phyloP scores from a whole-genome alignment of 2,113 vertebrate species.

The Montifringilla adamsi region DNA sequence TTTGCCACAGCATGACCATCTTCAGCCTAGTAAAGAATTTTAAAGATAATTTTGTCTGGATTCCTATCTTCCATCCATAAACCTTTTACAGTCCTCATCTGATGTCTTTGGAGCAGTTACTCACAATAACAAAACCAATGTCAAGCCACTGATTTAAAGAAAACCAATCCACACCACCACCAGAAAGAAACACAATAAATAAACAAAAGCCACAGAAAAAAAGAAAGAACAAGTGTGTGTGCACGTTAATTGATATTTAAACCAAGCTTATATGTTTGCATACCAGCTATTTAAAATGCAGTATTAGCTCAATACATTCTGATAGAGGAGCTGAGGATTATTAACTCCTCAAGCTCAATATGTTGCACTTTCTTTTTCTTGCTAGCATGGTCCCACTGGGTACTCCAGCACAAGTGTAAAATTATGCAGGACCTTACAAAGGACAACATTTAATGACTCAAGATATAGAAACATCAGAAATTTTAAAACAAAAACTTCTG shows the following conservation, averaged over 20 bases:
- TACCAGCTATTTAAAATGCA: not conserved
- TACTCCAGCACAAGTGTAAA: not conserved
- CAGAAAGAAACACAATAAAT: not conserved
- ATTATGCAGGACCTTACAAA: not conserved
- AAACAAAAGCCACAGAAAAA: not conserved
- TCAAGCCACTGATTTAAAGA: not conserved
- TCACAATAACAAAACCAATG: not conserved
- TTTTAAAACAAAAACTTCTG: not conserved
- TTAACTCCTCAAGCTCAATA: not conserved
- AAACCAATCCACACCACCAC: not conserved
- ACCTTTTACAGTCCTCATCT: not conserved
- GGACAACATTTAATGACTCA: not conserved
- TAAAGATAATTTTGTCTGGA: not conserved
- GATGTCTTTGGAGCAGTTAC: not conserved
- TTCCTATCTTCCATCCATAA: not conserved
- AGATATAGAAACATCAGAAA: not conserved
- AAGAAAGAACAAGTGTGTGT: too few relatives aligned
- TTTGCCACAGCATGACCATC: conserved; percentile 89
- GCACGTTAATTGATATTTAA: not conserved
- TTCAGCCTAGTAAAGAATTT: conserved; percentile 78
- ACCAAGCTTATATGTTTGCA: not conserved
- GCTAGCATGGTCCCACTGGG: not conserved
- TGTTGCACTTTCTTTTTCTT: not conserved
- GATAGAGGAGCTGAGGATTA: not conserved
- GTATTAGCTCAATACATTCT: not conserved